Base-by-base conservation (phyloP, 2,797 vertebrate genomes). In the Australoheros facetus region DNA sequence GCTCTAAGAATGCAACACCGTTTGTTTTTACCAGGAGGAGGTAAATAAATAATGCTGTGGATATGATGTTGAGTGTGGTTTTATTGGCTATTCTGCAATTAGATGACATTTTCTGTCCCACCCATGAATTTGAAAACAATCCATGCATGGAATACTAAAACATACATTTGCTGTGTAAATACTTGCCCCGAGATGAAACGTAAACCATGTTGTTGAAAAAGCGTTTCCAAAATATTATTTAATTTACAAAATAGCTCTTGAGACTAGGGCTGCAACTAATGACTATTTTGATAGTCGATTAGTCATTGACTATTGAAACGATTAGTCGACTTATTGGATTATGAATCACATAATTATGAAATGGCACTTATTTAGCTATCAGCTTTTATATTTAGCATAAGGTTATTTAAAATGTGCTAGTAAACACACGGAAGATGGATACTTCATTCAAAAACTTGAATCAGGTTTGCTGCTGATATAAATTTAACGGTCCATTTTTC, bases 1-100 rank as follows among this genome's bases (percentile, higher is more conserved):
- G 95, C 54, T 92, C 91, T 80, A 96, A 96, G 87, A 96, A 90
- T 21, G 96, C 96, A 59, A 96, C 97, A 30, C 97, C 97, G 0
- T 98, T 98, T 91, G 95, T 99, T 80, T 99, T 98, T 92, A 98
- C 97, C 57, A 96, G 97, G 45, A 96, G 96, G 82, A 97, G 97
- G 97, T 98, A 96, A 95, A 90, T 75, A 32, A 57, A 69, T 30
- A 69, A 69, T 30, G 48, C 64, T 13, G 42, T 7, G 14, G 23
- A 30, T 66, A 19, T 30, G 1, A 42, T 51, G 17, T 5, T 30
- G 26, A 51, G 3, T 19, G 19, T 51, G 16, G 17, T 19, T 51
- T 19, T 7, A 42, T 4, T 1, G 11, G 39, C 11, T 13, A 13
- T 13, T 42, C 12, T 39, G 11, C 39, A 39, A 11, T 39, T 39